These are phyloP conservation scores for Campylomormyrus tamandua DNA, from an alignment of 2,113 vertebrate species.

Conservation along the genomic window DNA sequence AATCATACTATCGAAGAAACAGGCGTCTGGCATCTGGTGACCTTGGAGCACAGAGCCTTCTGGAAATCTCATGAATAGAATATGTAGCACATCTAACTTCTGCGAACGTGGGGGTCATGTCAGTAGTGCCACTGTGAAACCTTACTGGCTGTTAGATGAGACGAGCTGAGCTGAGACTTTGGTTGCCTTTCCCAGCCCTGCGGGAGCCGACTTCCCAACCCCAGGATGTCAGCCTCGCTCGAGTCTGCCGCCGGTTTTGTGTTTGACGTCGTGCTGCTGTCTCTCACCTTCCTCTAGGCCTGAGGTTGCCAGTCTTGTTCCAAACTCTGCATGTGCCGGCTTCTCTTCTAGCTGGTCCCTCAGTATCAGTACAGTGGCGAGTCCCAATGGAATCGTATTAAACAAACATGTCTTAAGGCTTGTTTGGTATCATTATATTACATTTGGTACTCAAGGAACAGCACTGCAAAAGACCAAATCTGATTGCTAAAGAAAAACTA, in stretches of 20 bases:
- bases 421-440: neutral
- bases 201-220: neutral
- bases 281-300: neutral
- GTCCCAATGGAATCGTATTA: neutral
- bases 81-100: neutral
- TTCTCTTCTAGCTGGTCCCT: neutral
- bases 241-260: neutral
- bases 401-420: neutral
- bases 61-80: neutral
- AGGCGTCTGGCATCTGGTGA: neutral
- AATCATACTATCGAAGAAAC: neutral
- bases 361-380: neutral
- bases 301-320: neutral
- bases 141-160: conserved; percentile 9
- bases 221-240: neutral
- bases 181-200: neutral
- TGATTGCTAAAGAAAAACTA: neutral
- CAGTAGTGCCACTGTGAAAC: neutral
- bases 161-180: neutral
- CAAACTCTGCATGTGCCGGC: neutral
- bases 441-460: neutral
- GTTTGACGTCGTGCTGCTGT: neutral
- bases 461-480: neutral
- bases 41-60: neutral
- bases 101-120: neutral